These are phyloP conservation scores for Drosophila nigromelanica DNA, from an alignment of 1,140 invertebrate genomes.

Conservation along the genomic window DNA sequence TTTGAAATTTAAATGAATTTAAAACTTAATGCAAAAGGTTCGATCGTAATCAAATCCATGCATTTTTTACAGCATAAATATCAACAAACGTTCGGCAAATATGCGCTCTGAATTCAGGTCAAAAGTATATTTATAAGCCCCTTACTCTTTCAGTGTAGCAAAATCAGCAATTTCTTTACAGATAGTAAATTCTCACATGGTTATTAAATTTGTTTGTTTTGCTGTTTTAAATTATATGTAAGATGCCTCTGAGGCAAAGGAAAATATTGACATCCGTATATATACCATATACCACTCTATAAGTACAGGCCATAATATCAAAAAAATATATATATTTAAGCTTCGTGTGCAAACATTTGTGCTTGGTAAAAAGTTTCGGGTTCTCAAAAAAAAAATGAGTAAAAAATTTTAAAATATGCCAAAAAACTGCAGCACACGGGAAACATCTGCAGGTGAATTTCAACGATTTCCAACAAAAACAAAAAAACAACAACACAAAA, in stretches of 20 bases:
- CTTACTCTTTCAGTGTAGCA: neutral
- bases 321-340: slow-evolving; percentile 10
- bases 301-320: neutral
- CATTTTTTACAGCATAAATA: slow-evolving; percentile 50
- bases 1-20: slow-evolving; percentile 68
- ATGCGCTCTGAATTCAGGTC: neutral
- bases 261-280: neutral
- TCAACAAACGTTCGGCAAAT: neutral
- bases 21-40: slow-evolving; percentile 29
- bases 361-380: slow-evolving; percentile 12
- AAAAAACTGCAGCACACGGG: slow-evolving; percentile 45
- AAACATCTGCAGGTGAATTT: slow-evolving; percentile 75
- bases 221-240: no score
- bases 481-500: slow-evolving; percentile 1
- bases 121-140: no score
- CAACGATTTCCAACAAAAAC: slow-evolving; percentile 50
- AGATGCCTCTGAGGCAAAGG: no score
- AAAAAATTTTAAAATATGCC: slow-evolving; percentile 36
- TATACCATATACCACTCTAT: no score
- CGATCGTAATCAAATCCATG: slow-evolving; percentile 55
- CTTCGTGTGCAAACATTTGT: slow-evolving; percentile 14
- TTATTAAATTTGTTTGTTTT: no score
- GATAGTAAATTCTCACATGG: no score
- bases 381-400: slow-evolving; percentile 38
- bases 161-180: no score